Percentiles rank a stretch among this genome's conserved stretches.
These are phyloP conservation scores for Musca domestica DNA, from an alignment of 1,140 invertebrate genomes.

Conservation along the genomic window DNA sequence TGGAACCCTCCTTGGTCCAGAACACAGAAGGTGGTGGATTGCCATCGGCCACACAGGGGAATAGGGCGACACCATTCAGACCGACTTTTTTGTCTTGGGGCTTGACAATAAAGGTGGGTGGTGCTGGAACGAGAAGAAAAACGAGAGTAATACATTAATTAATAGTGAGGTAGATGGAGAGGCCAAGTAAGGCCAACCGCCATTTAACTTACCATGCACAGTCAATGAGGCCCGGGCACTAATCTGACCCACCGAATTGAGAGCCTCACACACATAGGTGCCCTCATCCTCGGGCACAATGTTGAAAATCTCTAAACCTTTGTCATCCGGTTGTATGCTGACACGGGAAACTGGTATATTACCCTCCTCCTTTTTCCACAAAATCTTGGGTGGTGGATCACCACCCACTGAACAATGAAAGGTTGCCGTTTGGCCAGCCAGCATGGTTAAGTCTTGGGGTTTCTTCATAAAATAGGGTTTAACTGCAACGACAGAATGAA, in stretches of 20 bases:
- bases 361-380: conserved; percentile 85
- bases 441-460: conserved; percentile 79
- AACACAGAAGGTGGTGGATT: conserved; percentile 83
- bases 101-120: conserved; percentile 73
- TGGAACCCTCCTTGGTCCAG: conserved; percentile 82
- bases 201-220: conserved; percentile 69
- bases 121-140: conserved; percentile 59
- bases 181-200: background rate
- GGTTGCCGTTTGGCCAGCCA: conserved; percentile 75
- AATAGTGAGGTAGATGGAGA: background rate
- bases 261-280: conserved; percentile 77
- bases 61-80: conserved; percentile 72
- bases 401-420: conserved; percentile 89
- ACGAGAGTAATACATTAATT: background rate
- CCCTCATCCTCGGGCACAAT: conserved; percentile 76
- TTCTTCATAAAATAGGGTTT: conserved; percentile 85
- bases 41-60: conserved; percentile 83
- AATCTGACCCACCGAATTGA: conserved; percentile 74
- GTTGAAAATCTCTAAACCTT: conserved; percentile 71
- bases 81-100: conserved; percentile 76
- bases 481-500: conserved; percentile 64
- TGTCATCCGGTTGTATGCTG: conserved; percentile 69
- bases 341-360: conserved; percentile 76
- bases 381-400: conserved; percentile 82
- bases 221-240: conserved; percentile 70